Evolutionary conservation across 1,140 invertebrate species (phyloP), one percentile per base, ranked within the genome.

Genomic region (Battus philenor): DNA sequence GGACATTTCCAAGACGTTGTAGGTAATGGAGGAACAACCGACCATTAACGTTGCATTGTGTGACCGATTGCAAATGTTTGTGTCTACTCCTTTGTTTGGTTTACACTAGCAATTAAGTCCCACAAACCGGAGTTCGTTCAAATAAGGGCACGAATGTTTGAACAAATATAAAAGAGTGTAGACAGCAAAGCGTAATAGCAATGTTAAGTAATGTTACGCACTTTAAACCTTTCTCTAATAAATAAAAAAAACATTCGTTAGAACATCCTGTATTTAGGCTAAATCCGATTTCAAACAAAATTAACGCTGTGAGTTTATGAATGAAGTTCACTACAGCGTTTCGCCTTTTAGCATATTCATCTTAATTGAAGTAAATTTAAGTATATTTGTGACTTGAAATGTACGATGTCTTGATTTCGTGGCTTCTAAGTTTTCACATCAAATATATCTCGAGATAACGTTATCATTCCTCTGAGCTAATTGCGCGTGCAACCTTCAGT

Each of bases 1-100:
- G 60, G 41, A 50, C 39, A 33, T 17, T 50, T 47, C 44, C 59
- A 53, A 54, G 53, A 57, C 49, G 51, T 27, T 41, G 36, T 27
- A 36, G 33, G 22, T 41, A 41, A 41, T 41, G 38, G 38, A 41
- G 38, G 24, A 41, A 41, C 13, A 26, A 39, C 36, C 38, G 24
- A 16, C 24, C 38, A 27, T 41, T 41, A 41, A 41, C 38, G 24
- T 41, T 41, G 38, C 38, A 41, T 41, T 41, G 38, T 41, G 38
- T 41, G 13, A 24, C 33, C 33, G 33, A 36, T 41, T 27, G 38
- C 38, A 41, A 41, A 41, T 41, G 38, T 41, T 41, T 41, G 38
- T 41, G 12, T 26, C 24, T 17, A 27, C 22, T 27, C 38, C 38
- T 41, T 41, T 41, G 38, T 41, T 29, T 10, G 12, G 22, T 41